These are phyloP conservation scores for Cebidichthys violaceus DNA, from an alignment of 2,113 vertebrate genomes.

Conservation along the genomic window DNA sequence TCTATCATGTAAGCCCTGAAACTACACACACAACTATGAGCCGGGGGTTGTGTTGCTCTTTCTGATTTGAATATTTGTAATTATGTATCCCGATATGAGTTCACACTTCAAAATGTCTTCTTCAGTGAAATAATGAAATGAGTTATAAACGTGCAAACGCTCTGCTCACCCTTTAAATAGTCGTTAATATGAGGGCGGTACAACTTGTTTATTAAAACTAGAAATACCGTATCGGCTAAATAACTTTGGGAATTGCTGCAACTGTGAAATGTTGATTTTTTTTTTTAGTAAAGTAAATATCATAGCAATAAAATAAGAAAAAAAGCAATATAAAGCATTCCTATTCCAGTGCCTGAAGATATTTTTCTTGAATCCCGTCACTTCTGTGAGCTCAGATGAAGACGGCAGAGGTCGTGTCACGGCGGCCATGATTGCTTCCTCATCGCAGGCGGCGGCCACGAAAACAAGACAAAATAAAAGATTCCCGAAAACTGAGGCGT, in stretches of 20 bases:
- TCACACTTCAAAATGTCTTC: neutral
- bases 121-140: neutral
- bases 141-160: neutral
- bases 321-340: slow-evolving; percentile 41
- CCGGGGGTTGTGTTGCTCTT: neutral
- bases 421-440: slow-evolving; percentile 30
- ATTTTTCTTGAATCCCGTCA: slow-evolving; percentile 29
- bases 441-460: neutral
- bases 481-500: neutral
- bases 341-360: slow-evolving; percentile 31
- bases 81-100: neutral
- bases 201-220: neutral
- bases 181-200: neutral
- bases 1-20: no score
- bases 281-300: slow-evolving; percentile 24
- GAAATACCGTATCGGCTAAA: neutral
- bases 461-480: slow-evolving; percentile 18
- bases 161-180: neutral
- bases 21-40: no score
- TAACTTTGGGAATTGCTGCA: neutral
- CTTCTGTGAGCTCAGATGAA: slow-evolving; percentile 35
- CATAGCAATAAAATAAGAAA: slow-evolving; percentile 3
- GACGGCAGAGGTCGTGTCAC: slow-evolving; percentile 21
- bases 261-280: neutral
- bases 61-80: neutral